These are phyloP conservation scores for Eilema griseolum DNA, from an alignment of 2,888 invertebrate genomes.

Conservation along the genomic window DNA sequence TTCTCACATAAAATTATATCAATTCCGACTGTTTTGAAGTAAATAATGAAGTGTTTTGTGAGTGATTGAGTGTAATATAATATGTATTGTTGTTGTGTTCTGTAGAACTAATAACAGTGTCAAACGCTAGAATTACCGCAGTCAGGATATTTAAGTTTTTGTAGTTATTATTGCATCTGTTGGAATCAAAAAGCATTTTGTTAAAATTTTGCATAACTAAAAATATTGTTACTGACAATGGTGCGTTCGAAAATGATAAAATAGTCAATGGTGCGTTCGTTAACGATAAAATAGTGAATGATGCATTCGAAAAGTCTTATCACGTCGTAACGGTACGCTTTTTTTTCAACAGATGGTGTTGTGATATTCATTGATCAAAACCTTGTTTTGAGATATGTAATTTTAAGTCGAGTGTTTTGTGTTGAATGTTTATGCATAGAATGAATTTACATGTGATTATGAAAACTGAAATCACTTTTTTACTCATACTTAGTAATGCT, in stretches of 20 bases:
- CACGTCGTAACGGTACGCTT: background rate
- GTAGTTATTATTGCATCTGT: background rate
- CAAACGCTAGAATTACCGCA: background rate
- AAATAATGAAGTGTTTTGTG: background rate
- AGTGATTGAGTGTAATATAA: background rate
- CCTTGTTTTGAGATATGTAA: background rate
- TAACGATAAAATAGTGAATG: no score
- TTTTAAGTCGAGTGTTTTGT: no score
- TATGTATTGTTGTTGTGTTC: background rate
- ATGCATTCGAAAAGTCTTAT: no score
- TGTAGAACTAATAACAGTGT: background rate
- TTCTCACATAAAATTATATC: background rate
- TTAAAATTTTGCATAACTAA: no score
- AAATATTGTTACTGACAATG: background rate
- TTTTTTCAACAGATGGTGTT: background rate
- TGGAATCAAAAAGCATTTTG: no score
- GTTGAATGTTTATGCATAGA: no score
- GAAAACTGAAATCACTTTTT: no score
- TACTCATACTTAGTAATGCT: no score
- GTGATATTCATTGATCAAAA: background rate
- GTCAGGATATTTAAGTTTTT: background rate
- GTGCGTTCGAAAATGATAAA: background rate
- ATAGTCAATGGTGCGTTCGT: background rate
- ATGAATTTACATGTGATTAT: no score
- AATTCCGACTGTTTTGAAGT: background rate